Conservation (phyloP, 1,140 invertebrate species). For the Drosophila paulistorum region DNA sequence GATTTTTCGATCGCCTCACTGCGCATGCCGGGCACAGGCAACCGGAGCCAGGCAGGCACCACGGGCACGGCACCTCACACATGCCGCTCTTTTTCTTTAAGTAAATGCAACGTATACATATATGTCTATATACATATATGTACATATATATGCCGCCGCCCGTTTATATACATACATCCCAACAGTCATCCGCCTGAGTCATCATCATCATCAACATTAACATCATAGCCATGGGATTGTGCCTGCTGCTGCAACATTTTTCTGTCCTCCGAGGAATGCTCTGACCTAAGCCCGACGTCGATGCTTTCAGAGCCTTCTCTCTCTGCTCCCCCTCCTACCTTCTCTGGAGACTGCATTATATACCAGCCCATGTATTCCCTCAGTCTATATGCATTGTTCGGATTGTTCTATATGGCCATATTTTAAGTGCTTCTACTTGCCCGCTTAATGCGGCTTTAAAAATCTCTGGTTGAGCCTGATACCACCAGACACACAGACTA, state of each 20-base stretch:
- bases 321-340: background rate
- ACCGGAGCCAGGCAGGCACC: conserved; percentile 17
- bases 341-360: conserved; percentile 43
- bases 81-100: conserved; percentile 18
- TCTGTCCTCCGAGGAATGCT: conserved; percentile 41
- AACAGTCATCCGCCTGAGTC: conserved; percentile 41
- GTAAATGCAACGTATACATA: conserved; percentile 37
- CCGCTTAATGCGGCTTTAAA: conserved; percentile 79
- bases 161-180: conserved; percentile 18
- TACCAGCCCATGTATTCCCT: background rate
- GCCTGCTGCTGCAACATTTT: conserved; percentile 37
- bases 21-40: conserved; percentile 69
- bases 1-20: conserved; percentile 75
- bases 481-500: conserved; percentile 17
- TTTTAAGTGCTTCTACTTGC: conserved; percentile 64
- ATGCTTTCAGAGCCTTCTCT: conserved; percentile 26
- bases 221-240: background rate
- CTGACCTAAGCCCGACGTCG: conserved; percentile 44
- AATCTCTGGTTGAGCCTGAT: conserved; percentile 44
- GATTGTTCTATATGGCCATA: conserved; percentile 68
- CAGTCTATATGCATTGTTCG: conserved; percentile 29
- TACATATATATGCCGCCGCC: conserved; percentile 8
- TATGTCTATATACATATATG: background rate
- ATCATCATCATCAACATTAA: conserved; percentile 17
- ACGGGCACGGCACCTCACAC: conserved; percentile 2